phyloP scores from a whole-genome alignment of 2,113 vertebrate genomes.

The Rhineura floridana region DNA sequence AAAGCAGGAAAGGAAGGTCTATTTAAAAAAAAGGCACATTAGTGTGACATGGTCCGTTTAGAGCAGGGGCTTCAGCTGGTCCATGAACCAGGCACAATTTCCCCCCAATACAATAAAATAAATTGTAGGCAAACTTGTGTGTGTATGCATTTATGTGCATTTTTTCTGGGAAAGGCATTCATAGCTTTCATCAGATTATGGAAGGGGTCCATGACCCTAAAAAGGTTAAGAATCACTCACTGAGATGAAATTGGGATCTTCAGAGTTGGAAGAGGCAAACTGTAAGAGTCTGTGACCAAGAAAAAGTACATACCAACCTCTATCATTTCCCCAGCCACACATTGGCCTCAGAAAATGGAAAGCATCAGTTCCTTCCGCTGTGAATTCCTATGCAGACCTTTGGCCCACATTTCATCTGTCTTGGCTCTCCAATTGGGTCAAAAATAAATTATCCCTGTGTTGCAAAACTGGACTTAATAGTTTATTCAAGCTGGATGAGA shows the following conservation, averaged over 20 bases:
- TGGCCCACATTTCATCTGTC: background rate
- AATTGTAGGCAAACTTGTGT: no score
- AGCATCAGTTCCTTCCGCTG: background rate
- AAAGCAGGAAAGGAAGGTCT: background rate
- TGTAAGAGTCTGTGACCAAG: background rate
- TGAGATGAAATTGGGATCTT: background rate
- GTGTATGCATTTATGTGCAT: no score
- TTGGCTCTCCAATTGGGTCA: background rate
- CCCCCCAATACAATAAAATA: no score
- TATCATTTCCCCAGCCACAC: no score
- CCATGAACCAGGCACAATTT: no score
- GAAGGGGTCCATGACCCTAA: no score
- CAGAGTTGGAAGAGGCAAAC: background rate
- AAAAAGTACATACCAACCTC: background rate
- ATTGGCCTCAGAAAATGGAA: background rate
- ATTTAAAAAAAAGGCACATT: background rate
- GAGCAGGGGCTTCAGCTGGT: no score
- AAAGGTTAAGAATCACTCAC: no score
- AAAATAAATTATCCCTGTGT: background rate
- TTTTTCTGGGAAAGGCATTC: no score
- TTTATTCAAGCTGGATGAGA: background rate
- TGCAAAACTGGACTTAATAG: background rate
- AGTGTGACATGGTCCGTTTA: background rate
- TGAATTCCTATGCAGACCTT: background rate
- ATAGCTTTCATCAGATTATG: no score